phyloP scores from a whole-genome alignment of 2,888 invertebrate genomes.

The Lottia scabra region DNA sequence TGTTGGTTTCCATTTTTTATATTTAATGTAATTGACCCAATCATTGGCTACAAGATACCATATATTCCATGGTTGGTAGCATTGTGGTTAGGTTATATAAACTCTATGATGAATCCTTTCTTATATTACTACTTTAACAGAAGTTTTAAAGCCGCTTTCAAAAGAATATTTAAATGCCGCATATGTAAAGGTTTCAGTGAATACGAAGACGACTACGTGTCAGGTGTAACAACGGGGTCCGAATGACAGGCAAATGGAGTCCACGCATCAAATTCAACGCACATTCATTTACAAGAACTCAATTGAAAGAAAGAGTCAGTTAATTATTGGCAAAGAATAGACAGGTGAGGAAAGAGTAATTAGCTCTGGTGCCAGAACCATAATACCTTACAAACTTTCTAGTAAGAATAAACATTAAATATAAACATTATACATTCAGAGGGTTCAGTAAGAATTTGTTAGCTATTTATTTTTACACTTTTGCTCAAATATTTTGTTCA shows the following conservation, averaged over 20 bases:
- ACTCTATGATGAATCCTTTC: conserved; percentile 76
- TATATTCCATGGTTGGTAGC: conserved; percentile 58
- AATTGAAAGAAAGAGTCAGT: too few species aligned
- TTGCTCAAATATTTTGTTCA: too few species aligned
- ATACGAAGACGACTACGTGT: conserved; percentile 47
- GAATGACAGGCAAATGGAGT: conserved; percentile 32
- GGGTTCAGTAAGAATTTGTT: too few species aligned
- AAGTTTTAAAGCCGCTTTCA: conserved; percentile 69
- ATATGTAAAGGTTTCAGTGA: conserved; percentile 56
- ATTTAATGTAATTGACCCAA: conserved; percentile 60
- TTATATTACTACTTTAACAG: conserved; percentile 76
- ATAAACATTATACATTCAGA: too few species aligned
- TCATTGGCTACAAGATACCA: conserved; percentile 57
- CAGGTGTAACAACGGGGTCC: conserved; percentile 34
- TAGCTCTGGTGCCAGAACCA: too few species aligned
- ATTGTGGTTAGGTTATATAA: conserved; percentile 63
- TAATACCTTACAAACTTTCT: too few species aligned
- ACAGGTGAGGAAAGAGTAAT: too few species aligned
- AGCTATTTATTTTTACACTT: too few species aligned
- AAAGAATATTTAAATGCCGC: conserved; percentile 49
- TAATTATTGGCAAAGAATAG: too few species aligned
- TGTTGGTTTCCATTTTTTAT: conserved; percentile 66
- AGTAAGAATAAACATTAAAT: too few species aligned
- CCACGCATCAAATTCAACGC: too few species aligned
- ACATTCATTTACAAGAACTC: too few species aligned